These are phyloP conservation scores for Ceratotherium simum DNA, from an alignment of 2,113 vertebrate genomes.

Conservation along the genomic window DNA sequence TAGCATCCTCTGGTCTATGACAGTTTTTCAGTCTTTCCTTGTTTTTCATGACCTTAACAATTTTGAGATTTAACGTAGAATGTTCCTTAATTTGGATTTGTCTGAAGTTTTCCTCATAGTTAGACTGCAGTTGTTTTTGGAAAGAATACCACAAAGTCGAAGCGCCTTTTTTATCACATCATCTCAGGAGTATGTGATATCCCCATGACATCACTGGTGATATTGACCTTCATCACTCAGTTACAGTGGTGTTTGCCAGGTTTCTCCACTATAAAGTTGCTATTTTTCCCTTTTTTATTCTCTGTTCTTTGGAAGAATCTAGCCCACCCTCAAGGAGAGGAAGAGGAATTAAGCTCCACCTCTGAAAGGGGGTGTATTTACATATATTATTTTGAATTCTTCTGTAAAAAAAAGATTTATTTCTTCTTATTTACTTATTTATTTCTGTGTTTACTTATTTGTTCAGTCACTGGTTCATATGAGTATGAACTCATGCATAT, in stretches of 20 bases:
- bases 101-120: conserved; percentile 49
- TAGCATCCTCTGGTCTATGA: conserved; percentile 20
- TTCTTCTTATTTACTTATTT: not conserved
- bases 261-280: not conserved
- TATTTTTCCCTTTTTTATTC: conserved; percentile 24
- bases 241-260: not conserved
- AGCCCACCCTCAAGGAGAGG: not conserved
- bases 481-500: not conserved
- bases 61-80: conserved; percentile 26
- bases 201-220: not conserved
- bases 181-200: not conserved
- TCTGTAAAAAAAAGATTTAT: conserved; percentile 22
- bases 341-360: not conserved
- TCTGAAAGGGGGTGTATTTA: not conserved
- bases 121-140: conserved; percentile 34
- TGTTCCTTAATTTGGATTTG: not conserved
- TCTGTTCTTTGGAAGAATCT: conserved; percentile 51
- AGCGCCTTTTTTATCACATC: not conserved
- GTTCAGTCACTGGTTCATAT: not conserved
- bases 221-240: not conserved
- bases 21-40: conserved; percentile 19
- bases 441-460: not conserved
- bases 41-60: conserved; percentile 19
- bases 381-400: conserved; percentile 49
- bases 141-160: conserved; percentile 3